Base-by-base conservation (phyloP, 2,797 vertebrate genomes). In the Acipenser oxyrinchus region DNA sequence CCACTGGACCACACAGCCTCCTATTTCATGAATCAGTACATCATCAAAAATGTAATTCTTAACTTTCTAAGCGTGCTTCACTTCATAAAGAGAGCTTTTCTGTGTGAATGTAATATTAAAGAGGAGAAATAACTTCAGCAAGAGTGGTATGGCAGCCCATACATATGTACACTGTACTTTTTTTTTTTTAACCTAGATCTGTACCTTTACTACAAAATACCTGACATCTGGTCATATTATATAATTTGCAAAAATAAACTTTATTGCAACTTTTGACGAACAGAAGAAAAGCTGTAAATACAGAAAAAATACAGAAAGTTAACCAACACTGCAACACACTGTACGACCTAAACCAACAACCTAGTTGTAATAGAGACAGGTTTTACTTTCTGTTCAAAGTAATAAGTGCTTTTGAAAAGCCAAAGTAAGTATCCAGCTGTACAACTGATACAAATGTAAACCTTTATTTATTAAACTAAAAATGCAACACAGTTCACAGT, bases 191-290 rank as follows among this genome's bases (percentile, higher is more conserved):
- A 37, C 37, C 37, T 4, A 37, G 3, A 37, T 5, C 37, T 37
- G 37, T 37, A 37, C 37, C 37, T 37, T 37, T 37, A 37, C 37
- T 37, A 37, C 37, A 37, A 37, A 37, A 37, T 37, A 1, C 37
- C 37, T 37, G 37, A 37, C 37, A 37, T 37, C 37, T 5, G 5
- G 37, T 4, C 37, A 37, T 37, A 37, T 37, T 37, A 70, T 74
- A 10, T 48, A 82, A 84, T 80, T 88, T 95, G 93, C 80, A 95
- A 97, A 97, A 98, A 97, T 97, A 96, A 90, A 89, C 82, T 98
- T 97, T 97, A 98, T 95, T 97, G 89, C 89, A 90, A 93, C 88
- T 87, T 93, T 87, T 81, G 83, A 78, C 82, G 83, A 90, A 86
- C 86, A 80, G 77, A 88, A 81, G 89, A 89, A 82, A 83, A 76